Conservation (phyloP, 2,888 invertebrate species). For the Phania funesta region DNA sequence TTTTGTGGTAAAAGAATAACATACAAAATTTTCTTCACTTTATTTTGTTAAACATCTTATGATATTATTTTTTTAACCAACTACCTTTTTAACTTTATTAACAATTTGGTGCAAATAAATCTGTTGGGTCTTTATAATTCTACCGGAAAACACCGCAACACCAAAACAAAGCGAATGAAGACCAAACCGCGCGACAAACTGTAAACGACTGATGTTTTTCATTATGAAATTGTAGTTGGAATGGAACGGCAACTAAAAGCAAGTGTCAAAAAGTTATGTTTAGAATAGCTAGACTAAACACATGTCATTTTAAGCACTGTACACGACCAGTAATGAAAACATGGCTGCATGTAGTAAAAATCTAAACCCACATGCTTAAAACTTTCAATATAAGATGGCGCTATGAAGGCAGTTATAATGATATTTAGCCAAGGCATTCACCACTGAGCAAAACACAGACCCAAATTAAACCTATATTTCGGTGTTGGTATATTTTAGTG, state of each 20-base stretch:
- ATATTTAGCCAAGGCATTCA: too few species aligned
- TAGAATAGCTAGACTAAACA: slow-evolving; percentile 15
- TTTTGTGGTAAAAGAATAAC: background rate
- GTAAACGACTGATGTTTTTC: slow-evolving; percentile 51
- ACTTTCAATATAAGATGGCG: background rate
- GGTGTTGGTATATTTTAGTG: too few species aligned
- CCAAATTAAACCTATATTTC: too few species aligned
- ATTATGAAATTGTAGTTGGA: slow-evolving; percentile 28
- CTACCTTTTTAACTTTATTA: background rate
- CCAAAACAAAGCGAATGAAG: background rate
- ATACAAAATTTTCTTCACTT: background rate
- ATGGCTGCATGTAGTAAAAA: background rate
- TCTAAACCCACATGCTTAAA: background rate
- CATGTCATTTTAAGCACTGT: background rate
- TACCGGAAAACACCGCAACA: slow-evolving; percentile 6
- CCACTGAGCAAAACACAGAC: too few species aligned
- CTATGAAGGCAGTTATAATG: too few species aligned
- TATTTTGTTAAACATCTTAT: background rate
- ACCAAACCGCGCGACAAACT: slow-evolving; percentile 53
- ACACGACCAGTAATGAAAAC: background rate
- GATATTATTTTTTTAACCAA: background rate
- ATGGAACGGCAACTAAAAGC: slow-evolving; percentile 3
- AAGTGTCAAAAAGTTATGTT: slow-evolving; percentile 46
- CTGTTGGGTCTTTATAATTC: slow-evolving; percentile 16
- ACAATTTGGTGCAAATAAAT: background rate